Base-by-base conservation (phyloP, 1,140 invertebrate genomes). In the Drosophila lowei region DNA sequence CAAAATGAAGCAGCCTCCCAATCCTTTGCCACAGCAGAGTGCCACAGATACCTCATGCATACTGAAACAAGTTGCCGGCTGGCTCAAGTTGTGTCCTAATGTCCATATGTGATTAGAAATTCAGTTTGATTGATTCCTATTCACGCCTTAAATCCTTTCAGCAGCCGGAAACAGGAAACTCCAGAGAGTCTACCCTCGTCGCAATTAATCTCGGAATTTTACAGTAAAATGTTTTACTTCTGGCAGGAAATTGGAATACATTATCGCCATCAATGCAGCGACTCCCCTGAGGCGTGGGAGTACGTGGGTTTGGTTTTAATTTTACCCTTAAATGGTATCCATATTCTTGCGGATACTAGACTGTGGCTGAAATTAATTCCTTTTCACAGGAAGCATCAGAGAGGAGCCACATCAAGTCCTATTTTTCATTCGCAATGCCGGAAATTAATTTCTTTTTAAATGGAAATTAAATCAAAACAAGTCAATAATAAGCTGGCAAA, bases 141-240 rank as follows among this genome's bases (percentile, higher is more conserved):
- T 61, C 23, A 56, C 16, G n/a, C 42, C 15, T 34, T 49, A 9
- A 48, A 49, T 70, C 44, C 63, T 70, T 68, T 70, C 50, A 68
- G 11, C 43, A n/a, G 54, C 64, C 50, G 64, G 66, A 70, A 70
- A 70, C 64, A 34, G 66, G 66, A 70, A 70, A 44, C 63, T 25
- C 9, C 16, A 8, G 13, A 25, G 34, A 11, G 8, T 38, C 34
- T 4, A 38, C 1, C 34, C 11, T 28, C 16, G 50, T 49, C 28
- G 43, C 64, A 70, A 70, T 70, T 70, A 68, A 70, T 68, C 42
- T 21, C 43, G n/a, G 63, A 23, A 42, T 49, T 41, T 42, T 30
- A 23, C 25, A 15, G 28, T 66, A 25, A 23, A 9, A 28, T 47
- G 38, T 53, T 30, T 15, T 16, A 21, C 11, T 9, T n/a, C 18